Evolutionary conservation across 2,113 vertebrate species (phyloP).

Genomic region (Phaethon lepturus): DNA sequence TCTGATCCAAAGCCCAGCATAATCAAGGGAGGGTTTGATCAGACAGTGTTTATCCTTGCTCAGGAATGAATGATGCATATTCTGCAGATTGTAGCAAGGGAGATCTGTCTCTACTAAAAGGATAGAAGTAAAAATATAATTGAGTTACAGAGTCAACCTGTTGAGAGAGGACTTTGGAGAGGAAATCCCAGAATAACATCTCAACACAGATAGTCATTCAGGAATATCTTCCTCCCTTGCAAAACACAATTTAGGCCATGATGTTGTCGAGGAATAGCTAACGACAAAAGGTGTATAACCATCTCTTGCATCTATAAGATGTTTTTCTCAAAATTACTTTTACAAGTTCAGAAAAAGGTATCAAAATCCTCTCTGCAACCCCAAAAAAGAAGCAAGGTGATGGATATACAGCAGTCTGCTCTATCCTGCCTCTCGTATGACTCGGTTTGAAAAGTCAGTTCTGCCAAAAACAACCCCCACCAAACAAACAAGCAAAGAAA

Average conservation of each 20-base stretch:
- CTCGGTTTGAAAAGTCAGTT: not conserved
- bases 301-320: not conserved
- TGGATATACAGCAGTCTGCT: not conserved
- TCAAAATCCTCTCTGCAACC: not conserved
- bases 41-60: not conserved
- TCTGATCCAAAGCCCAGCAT: not conserved
- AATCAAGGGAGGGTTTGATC: not conserved
- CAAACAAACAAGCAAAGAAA: not conserved
- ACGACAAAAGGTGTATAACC: not conserved
- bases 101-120: not conserved
- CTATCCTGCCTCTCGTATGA: not conserved
- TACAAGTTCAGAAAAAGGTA: not conserved
- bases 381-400: not conserved
- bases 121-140: not conserved
- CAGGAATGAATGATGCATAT: not conserved
- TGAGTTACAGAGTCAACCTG: not conserved
- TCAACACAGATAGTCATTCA: not conserved
- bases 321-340: not conserved
- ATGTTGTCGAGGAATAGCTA: not conserved
- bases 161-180: not conserved
- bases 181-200: not conserved
- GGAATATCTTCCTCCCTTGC: not conserved
- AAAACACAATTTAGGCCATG: not conserved
- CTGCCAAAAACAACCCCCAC: not conserved
- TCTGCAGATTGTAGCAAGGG: not conserved